Conservation (phyloP, 2,888 invertebrate species). For the Volucella bombylans region DNA sequence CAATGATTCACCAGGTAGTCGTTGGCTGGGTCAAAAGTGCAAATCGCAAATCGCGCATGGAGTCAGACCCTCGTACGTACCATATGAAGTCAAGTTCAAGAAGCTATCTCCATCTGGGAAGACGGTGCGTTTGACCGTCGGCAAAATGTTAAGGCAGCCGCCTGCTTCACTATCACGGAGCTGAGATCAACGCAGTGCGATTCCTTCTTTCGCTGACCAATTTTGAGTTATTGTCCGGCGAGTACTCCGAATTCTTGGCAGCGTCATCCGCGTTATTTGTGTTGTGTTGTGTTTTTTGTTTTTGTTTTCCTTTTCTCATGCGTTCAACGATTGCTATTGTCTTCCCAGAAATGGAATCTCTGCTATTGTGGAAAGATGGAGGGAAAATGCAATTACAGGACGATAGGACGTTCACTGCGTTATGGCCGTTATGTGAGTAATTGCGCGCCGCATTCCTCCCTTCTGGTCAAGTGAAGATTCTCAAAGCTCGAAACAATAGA, state of each 20-base stretch:
- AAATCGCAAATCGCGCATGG: conserved; percentile 11
- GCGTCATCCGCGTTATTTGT: conserved; percentile 37
- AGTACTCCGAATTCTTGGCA: conserved; percentile 67
- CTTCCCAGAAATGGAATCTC: conserved; percentile 61
- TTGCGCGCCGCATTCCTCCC: conserved; percentile 53
- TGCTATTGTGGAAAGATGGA: neutral
- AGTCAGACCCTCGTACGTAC: neutral
- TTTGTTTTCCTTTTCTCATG: conserved; percentile 10
- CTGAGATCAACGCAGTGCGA: conserved; percentile 41
- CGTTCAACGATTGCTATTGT: conserved; percentile 53
- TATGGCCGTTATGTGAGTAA: conserved; percentile 66
- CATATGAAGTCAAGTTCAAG: conserved; percentile 48
- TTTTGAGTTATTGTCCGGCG: conserved; percentile 69
- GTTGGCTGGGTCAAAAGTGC: conserved; percentile 28
- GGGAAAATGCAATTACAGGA: neutral
- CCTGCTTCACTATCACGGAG: conserved; percentile 42
- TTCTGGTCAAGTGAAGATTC: conserved; percentile 36
- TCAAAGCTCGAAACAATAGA: conserved; percentile 49
- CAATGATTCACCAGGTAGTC: conserved; percentile 51
- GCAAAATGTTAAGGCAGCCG: conserved; percentile 33
- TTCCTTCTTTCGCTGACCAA: conserved; percentile 44
- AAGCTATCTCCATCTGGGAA: conserved; percentile 63
- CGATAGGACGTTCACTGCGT: conserved; percentile 45
- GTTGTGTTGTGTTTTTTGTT: too few relatives aligned
- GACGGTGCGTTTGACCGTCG: conserved; percentile 68